Conservation (phyloP, 2,888 invertebrate genomes). For the Sarcophaga rosellei region DNA sequence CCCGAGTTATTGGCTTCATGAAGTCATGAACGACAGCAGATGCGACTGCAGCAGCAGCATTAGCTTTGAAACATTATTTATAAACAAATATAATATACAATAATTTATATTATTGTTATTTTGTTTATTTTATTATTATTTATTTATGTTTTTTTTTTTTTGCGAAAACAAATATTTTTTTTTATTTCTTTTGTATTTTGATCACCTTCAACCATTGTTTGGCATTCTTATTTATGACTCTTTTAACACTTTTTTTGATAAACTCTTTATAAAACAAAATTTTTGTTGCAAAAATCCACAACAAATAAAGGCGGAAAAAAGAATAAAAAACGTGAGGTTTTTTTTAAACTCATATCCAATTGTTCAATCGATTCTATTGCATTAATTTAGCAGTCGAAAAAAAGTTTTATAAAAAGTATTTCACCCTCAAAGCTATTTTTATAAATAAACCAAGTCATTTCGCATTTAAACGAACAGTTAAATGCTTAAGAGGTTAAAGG, state of each 20-base stretch:
- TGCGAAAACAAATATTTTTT: conserved; percentile 7
- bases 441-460: too few species aligned
- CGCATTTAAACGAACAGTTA: too few species aligned
- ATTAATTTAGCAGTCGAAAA: too few species aligned
- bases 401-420: too few species aligned
- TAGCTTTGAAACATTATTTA: too few species aligned
- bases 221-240: conserved; percentile 7
- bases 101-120: too few species aligned
- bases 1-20: neutral
- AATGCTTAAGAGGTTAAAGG: too few species aligned
- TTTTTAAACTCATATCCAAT: neutral
- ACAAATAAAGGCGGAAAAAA: neutral
- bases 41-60: neutral
- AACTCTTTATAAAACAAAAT: neutral
- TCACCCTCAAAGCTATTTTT: too few species aligned
- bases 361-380: too few species aligned
- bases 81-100: too few species aligned
- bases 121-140: too few species aligned
- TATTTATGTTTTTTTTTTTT: neutral
- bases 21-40: conserved; percentile 7
- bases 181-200: conserved; percentile 9
- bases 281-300: neutral
- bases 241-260: conserved; percentile 18
- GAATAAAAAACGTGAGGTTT: neutral
- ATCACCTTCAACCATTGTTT: conserved; percentile 36